A percentile compares a stretch with the other conserved stretches of the same genome.
Evolutionary conservation across 2,888 invertebrate genomes (phyloP).

Genomic region (Cylloceria caligata): DNA sequence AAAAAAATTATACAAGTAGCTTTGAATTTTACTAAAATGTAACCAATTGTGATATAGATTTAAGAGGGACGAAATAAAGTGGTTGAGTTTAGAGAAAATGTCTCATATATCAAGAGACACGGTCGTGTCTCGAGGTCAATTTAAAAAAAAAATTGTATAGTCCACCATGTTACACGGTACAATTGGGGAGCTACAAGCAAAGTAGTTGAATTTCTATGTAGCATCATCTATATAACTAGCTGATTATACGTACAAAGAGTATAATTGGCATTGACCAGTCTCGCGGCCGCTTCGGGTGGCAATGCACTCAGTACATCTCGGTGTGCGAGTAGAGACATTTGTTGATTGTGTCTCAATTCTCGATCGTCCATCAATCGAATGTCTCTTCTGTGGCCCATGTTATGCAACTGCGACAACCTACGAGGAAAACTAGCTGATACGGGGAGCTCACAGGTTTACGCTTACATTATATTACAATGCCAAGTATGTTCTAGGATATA

Average conservation of each 20-base stretch:
- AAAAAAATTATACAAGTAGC: no score
- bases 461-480: conserved; percentile 20
- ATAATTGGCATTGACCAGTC: conserved; percentile 90
- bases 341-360: conserved; percentile 89
- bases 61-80: no score
- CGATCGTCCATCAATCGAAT: conserved; percentile 91
- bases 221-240: conserved; percentile 32
- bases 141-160: no score
- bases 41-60: no score
- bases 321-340: conserved; percentile 90
- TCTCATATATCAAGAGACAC: no score
- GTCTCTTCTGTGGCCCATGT: conserved; percentile 91
- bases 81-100: no score
- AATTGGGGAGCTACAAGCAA: neutral
- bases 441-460: conserved; percentile 31
- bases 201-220: neutral
- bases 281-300: conserved; percentile 90
- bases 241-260: conserved; percentile 88
- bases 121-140: no score
- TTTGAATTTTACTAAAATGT: no score
- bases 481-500: neutral
- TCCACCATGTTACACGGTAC: no score
- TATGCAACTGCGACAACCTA: conserved; percentile 91
- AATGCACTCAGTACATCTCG: conserved; percentile 89
- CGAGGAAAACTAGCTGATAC: conserved; percentile 74